These are phyloP conservation scores for Coreius guichenoti DNA, from an alignment of 2,797 vertebrate genomes.

Conservation along the genomic window DNA sequence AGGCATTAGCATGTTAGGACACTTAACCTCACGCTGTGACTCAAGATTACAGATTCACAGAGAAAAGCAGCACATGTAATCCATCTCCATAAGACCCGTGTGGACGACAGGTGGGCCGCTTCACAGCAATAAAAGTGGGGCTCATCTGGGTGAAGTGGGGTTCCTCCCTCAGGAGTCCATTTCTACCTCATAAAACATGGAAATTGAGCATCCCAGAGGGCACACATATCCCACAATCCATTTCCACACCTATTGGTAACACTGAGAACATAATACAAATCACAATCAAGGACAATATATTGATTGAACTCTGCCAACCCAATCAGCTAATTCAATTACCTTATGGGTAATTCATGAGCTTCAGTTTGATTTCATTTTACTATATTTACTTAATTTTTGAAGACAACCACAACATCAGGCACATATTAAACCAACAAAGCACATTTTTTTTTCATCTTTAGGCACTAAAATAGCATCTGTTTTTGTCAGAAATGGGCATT, in stretches of 20 bases:
- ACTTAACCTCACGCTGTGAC: constrained; percentile 25
- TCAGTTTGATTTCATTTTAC: background rate
- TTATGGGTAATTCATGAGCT: background rate
- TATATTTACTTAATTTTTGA: background rate
- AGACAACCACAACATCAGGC: background rate
- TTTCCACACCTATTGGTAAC: constrained; percentile 17
- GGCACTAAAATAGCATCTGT: background rate
- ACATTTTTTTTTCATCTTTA: background rate
- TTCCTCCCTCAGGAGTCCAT: constrained; percentile 17
- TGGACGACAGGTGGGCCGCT: constrained; percentile 38
- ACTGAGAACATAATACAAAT: background rate
- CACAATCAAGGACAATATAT: background rate
- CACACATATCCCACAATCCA: constrained; percentile 4
- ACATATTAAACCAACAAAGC: background rate
- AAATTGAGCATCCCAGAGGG: constrained; percentile 42
- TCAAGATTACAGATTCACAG: constrained; percentile 35
- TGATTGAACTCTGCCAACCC: background rate
- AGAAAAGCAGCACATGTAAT: constrained; percentile 9
- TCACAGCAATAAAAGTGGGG: constrained; percentile 39
- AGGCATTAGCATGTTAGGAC: constrained; percentile 32
- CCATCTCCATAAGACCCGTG: constrained; percentile 39
- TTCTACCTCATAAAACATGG: constrained; percentile 41
- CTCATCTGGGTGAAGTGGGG: constrained; percentile 37
- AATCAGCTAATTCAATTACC: constrained; percentile 33
- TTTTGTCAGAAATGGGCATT: constrained; percentile 2